These are phyloP conservation scores for Acropternis orthonyx DNA, from an alignment of 2,797 vertebrate species.

Conservation along the genomic window DNA sequence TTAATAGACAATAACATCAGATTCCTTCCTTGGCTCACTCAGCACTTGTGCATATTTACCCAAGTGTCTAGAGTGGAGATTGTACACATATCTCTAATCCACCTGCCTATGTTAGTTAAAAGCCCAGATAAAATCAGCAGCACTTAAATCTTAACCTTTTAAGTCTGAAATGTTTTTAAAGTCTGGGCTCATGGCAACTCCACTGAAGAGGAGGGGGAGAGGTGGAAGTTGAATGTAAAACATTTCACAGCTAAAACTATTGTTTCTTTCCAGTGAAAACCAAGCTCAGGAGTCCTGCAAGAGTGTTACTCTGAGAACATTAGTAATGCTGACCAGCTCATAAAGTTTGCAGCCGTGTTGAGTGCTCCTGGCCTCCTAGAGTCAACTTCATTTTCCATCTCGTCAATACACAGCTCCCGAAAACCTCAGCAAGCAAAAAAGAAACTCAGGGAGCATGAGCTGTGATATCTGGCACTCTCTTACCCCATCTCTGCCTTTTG, in stretches of 20 bases:
- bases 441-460: background rate
- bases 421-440: background rate
- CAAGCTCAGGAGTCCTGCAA: background rate
- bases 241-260: constrained; percentile 42
- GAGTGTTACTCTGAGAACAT: constrained; percentile 54
- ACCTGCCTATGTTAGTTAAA: constrained; percentile 87
- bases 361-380: constrained; percentile 42
- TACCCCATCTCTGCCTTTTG: constrained; percentile 26
- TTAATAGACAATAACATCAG: constrained; percentile 90
- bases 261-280: constrained; percentile 42
- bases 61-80: constrained; percentile 87
- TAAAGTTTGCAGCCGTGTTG: constrained; percentile 46
- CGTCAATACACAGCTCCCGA: background rate
- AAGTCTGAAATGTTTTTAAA: constrained; percentile 85
- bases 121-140: constrained; percentile 86
- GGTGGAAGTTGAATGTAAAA: constrained; percentile 47
- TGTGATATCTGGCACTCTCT: constrained; percentile 22
- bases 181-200: constrained; percentile 81
- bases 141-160: constrained; percentile 90
- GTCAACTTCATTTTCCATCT: constrained; percentile 46
- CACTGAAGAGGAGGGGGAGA: background rate
- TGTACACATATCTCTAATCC: constrained; percentile 90
- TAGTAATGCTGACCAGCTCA: constrained; percentile 37
- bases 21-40: constrained; percentile 83
- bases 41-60: constrained; percentile 86